Base-by-base conservation (phyloP, 2,888 invertebrate species). In the Ceriagrion tenellum region DNA sequence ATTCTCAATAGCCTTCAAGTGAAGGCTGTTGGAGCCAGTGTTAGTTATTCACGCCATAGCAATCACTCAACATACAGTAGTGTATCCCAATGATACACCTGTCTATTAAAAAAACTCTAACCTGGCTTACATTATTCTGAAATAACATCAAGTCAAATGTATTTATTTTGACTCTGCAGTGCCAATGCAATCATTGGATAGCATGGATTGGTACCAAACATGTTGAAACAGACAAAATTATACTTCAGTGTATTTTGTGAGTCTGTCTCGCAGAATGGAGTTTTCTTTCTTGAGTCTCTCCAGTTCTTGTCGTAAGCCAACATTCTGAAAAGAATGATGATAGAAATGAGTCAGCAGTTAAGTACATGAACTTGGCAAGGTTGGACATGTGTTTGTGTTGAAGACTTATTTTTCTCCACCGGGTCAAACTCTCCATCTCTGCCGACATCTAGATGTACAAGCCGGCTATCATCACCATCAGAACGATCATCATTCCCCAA, bases 271-370 rank as follows among this genome's bases (percentile, higher is more conserved):
- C 97, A 99, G 97, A 97, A 98, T 98, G 97, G 98, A 98, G 97
- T 99, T 99, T 97, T 99, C 99, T 97, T 99, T 99, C 97, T 99
- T 99, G 97, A 99, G 97, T 97, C 98, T 98, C 97, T 99, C 99
- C 97, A 99, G 97, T 97, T 99, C 99, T 97, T 98, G 98, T 96
- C 99, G 98, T 97, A 99, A 97, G 96, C 98, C 98, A 98, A 98
- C 98, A 97, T 99, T 99, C 99, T 99, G 97, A 95, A 97, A 97
- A 95, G 90, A 95, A 96, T 96, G 96, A 95, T 95, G 95, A 96
- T 95, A 35, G 81, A 35, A 81, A 81, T 35, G 35, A 81, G 81
- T 30, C 35, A 81, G 69, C 69, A 69, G 20, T n/a, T 20, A 59
- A 59, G 20, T 20, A 59, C 59, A 59, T 59, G 13, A 16, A 59